Evolutionary conservation across 1,140 invertebrate species (phyloP).

Genomic region (Mylabris phalerata): DNA sequence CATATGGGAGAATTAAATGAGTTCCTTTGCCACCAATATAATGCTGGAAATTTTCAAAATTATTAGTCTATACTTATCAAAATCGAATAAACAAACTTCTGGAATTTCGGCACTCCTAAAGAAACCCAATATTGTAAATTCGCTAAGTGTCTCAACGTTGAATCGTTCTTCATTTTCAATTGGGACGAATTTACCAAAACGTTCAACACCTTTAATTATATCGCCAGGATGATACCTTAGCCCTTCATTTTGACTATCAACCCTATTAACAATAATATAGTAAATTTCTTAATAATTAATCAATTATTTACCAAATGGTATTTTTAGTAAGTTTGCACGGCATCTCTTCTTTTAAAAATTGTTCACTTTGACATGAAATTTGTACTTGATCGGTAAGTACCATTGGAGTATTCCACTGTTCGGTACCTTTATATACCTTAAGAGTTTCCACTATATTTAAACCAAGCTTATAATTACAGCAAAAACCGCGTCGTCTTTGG

Average conservation of each 20-base stretch:
- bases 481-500: conserved; percentile 3
- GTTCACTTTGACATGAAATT: too few relatives aligned
- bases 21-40: conserved; percentile 6
- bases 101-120: conserved; percentile 15
- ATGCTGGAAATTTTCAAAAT: conserved; percentile 1
- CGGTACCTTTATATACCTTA: conserved; percentile 1
- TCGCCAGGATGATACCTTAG: conserved; percentile 15
- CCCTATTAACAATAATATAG: conserved; percentile 6
- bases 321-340: conserved; percentile 15
- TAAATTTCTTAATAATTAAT: background rate
- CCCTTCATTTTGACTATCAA: conserved; percentile 17
- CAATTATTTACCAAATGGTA: background rate
- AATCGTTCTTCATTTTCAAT: conserved; percentile 21
- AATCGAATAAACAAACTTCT: conserved; percentile 21
- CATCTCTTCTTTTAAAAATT: background rate
- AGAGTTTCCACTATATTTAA: conserved; percentile 19
- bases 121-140: conserved; percentile 22
- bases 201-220: conserved; percentile 17
- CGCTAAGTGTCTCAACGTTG: conserved; percentile 13
- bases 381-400: too few relatives aligned
- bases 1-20: conserved; percentile 1
- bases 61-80: conserved; percentile 17
- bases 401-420: too few relatives aligned
- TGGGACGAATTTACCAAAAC: conserved; percentile 24
- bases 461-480: conserved; percentile 20